Conservation (phyloP, 2,797 vertebrate species). For the Sphaeramia orbicularis region DNA sequence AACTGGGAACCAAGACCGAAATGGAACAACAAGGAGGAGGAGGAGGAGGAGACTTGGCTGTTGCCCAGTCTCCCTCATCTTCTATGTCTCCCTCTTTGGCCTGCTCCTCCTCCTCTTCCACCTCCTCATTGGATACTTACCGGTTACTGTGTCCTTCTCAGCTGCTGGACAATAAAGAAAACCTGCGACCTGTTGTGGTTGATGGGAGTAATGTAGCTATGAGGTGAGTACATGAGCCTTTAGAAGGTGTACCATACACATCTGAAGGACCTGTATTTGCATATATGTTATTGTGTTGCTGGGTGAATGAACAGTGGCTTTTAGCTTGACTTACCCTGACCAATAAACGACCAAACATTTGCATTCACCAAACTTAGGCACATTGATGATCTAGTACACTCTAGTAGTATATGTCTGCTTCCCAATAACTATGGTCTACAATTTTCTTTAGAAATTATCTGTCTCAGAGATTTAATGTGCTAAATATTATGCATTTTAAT, state of each 20-base stretch:
- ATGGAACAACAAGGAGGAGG: constrained; percentile 80
- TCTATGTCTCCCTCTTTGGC: constrained; percentile 59
- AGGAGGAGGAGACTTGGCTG: constrained; percentile 51
- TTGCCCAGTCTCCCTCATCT: constrained; percentile 64
- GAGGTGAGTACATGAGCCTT: constrained; percentile 88
- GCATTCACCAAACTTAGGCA: too few relatives aligned
- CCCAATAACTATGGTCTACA: too few relatives aligned
- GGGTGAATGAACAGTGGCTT: background rate
- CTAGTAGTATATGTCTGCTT: too few relatives aligned
- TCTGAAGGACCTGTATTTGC: too few relatives aligned
- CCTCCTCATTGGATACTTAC: constrained; percentile 87
- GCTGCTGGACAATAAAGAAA: constrained; percentile 91
- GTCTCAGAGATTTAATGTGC: too few relatives aligned
- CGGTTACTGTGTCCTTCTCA: constrained; percentile 86
- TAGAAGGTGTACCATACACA: background rate
- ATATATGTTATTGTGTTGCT: background rate
- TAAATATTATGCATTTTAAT: too few relatives aligned
- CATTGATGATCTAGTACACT: too few relatives aligned
- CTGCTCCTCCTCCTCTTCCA: constrained; percentile 79
- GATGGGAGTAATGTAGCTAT: constrained; percentile 99
- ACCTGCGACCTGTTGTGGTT: constrained; percentile 93
- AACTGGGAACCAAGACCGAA: constrained; percentile 94
- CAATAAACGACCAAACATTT: too few relatives aligned
- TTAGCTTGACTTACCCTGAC: background rate
- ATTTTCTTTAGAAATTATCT: too few relatives aligned